These are phyloP conservation scores for Sciurus vulgaris DNA, from an alignment of 2,797 vertebrate genomes.

Conservation along the genomic window DNA sequence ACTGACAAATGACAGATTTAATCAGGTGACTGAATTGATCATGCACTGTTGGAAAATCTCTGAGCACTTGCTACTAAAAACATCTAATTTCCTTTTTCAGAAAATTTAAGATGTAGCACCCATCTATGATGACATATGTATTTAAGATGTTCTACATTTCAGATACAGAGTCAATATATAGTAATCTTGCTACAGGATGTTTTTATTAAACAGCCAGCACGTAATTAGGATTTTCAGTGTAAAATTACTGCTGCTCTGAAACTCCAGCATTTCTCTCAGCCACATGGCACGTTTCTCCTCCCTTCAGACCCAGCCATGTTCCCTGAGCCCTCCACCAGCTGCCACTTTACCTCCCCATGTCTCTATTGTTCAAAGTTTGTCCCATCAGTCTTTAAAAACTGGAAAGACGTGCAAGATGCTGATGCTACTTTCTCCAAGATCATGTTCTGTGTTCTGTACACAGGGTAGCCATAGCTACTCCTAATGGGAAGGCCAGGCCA, in stretches of 20 bases:
- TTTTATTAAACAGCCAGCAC: constrained; percentile 75
- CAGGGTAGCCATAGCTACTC: neutral
- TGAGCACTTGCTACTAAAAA: constrained; percentile 55
- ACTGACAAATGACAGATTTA: constrained; percentile 17
- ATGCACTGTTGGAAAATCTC: constrained; percentile 43
- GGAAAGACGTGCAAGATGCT: constrained; percentile 9
- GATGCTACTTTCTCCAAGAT: neutral
- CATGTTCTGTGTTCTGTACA: neutral
- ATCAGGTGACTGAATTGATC: constrained; percentile 57
- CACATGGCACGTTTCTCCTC: constrained; percentile 68
- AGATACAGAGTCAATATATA: constrained; percentile 58
- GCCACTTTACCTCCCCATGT: constrained; percentile 40
- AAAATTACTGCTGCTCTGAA: constrained; percentile 71
- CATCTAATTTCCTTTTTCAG: constrained; percentile 57
- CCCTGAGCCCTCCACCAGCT: constrained; percentile 52
- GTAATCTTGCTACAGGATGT: constrained; percentile 55
- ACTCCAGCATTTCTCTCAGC: constrained; percentile 39
- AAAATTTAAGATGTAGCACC: constrained; percentile 37
- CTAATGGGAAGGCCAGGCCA: neutral
- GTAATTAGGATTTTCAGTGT: constrained; percentile 72
- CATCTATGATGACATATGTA: constrained; percentile 19
- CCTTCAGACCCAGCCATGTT: constrained; percentile 9
- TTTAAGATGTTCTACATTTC: constrained; percentile 58
- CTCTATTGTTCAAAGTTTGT: constrained; percentile 28
- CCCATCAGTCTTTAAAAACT: neutral